Percentiles rank a stretch among this genome's conserved stretches.
Conservation (phyloP, 23 tunicate genomes). For the Clavelina lepadiformis region DNA sequence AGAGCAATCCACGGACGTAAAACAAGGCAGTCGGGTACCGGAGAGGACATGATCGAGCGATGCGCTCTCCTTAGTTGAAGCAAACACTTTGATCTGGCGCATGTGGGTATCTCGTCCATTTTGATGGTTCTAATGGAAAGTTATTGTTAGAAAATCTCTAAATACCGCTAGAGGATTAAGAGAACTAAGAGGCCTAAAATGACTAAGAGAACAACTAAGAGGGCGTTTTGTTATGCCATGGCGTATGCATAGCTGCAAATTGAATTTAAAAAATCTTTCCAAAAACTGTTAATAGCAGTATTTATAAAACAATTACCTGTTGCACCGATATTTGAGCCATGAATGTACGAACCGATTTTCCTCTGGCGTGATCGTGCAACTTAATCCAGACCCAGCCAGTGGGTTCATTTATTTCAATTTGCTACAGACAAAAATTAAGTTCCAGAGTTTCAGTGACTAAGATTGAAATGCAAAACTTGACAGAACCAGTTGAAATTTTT, state of each 20-base stretch:
- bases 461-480: background rate
- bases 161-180: too few species aligned
- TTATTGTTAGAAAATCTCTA: too few species aligned
- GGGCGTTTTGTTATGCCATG: too few species aligned
- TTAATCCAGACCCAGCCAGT: slow-evolving; percentile 92
- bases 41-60: slow-evolving; percentile 26
- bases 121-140: slow-evolving; percentile 85
- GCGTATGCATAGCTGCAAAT: too few species aligned
- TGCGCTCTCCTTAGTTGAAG: slow-evolving; percentile 32
- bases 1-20: slow-evolving; percentile 50
- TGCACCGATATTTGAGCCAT: slow-evolving; percentile 79
- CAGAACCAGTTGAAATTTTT: too few species aligned
- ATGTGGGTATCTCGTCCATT: slow-evolving; percentile 96
- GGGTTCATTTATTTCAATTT: slow-evolving; percentile 71
- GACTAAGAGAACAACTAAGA: too few species aligned
- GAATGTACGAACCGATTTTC: slow-evolving; percentile 77
- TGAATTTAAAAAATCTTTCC: too few species aligned
- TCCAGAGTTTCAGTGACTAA: background rate
- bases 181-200: too few species aligned
- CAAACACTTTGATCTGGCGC: slow-evolving; percentile 84
- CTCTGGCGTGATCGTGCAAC: slow-evolving; percentile 36
- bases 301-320: slow-evolving; percentile 51
- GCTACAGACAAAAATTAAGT: slow-evolving; percentile 19
- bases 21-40: slow-evolving; percentile 34
- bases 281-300: too few species aligned